phyloP scores from a whole-genome alignment of 2,113 vertebrate genomes.

The Seriola quinqueradiata region DNA sequence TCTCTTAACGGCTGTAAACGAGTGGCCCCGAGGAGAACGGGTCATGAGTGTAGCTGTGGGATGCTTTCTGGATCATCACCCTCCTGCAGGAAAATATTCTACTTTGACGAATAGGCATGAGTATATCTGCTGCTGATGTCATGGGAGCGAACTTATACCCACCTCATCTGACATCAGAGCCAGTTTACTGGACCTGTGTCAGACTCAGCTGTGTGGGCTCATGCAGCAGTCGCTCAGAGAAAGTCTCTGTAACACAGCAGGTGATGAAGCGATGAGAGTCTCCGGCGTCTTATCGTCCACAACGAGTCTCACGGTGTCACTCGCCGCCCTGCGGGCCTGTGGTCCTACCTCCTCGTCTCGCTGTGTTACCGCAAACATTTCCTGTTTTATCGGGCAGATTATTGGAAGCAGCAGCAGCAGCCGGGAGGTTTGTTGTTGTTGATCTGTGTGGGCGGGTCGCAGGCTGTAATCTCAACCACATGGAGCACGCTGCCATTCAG shows the following conservation, averaged over 20 bases:
- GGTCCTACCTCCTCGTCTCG: background rate
- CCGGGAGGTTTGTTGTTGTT: background rate
- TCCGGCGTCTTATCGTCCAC: background rate
- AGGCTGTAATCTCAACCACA: constrained; percentile 16
- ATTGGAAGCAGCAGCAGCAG: background rate
- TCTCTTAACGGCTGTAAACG: background rate
- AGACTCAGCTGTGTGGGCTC: background rate
- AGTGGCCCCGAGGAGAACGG: background rate
- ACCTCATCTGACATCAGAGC: constrained; percentile 10
- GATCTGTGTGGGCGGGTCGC: background rate
- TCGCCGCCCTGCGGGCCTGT: background rate
- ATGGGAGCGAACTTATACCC: background rate
- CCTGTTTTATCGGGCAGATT: constrained; percentile 9
- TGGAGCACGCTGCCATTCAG: background rate
- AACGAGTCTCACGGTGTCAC: constrained; percentile 2
- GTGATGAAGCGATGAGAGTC: constrained; percentile 27
- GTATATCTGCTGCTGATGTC: background rate
- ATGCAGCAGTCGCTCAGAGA: background rate
- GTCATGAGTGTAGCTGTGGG: constrained; percentile 37
- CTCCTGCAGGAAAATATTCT: constrained; percentile 6
- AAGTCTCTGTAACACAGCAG: constrained; percentile 17
- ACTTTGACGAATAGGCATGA: background rate
- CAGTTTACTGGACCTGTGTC: background rate
- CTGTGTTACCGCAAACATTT: constrained; percentile 11
- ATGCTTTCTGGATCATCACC: constrained; percentile 41